Percentiles rank a stretch among this genome's conserved stretches.
Conservation (phyloP, 1,140 invertebrate species). For the Pararge aegeria region DNA sequence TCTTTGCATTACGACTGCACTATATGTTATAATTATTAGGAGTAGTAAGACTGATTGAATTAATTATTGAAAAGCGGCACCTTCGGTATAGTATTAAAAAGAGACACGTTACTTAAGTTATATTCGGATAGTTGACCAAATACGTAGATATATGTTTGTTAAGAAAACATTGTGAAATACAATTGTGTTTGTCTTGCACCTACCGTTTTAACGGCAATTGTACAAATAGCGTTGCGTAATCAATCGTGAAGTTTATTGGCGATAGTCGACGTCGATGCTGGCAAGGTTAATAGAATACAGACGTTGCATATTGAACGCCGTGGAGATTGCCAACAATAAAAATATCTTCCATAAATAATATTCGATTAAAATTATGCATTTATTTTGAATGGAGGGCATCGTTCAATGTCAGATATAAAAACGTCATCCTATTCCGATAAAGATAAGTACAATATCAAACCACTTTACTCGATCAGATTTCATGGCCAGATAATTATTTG, state of each 20-base stretch:
- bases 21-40: no score
- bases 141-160: no score
- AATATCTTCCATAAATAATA: slow-evolving; percentile 9
- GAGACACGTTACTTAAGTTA: no score
- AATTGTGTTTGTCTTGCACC: slow-evolving; percentile 18
- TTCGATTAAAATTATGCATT: slow-evolving; percentile 1
- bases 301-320: slow-evolving; percentile 39
- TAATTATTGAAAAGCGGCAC: no score
- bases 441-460: background rate
- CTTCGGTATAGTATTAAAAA: no score
- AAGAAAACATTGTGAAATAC: slow-evolving; percentile 16
- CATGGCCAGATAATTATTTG: background rate
- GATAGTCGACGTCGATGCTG: slow-evolving; percentile 33
- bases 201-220: slow-evolving; percentile 37
- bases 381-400: slow-evolving; percentile 4
- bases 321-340: slow-evolving; percentile 16
- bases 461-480: background rate
- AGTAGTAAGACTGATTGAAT: no score
- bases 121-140: no score
- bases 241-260: slow-evolving; percentile 43
- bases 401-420: slow-evolving; percentile 1
- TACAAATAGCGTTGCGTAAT: slow-evolving; percentile 55
- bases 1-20: no score
- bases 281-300: slow-evolving; percentile 55
- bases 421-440: background rate